Base-by-base conservation (phyloP, 2,113 vertebrate genomes). In the Leucoraja erinaceus region DNA sequence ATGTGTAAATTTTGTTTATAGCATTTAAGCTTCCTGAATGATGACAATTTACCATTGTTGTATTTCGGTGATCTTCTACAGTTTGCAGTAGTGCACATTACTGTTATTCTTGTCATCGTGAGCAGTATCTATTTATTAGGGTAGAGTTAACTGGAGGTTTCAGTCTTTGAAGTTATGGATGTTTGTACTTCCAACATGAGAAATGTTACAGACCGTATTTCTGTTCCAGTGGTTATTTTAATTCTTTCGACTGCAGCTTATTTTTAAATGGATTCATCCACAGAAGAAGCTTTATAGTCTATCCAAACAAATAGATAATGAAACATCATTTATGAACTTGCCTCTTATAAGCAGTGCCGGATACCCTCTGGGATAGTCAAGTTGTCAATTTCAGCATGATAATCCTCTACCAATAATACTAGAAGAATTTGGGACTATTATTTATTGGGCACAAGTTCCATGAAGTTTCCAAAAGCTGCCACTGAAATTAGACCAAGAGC, bases 251-350 rank as follows among this genome's bases (percentile, higher is more conserved):
- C 28, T 70, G 8, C n/a, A 70, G 63, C 38, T 90, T 90, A 68
- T 90, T 90, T 90, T 90, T 31, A 90, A 66, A 38, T 31, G 20
- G 28, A 28, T 38, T 90, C 31, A 38, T 90, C 2, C n/a, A 38
- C 31, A 68, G 68, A n/a, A 90, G 38, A 90, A 38, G 63, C 59
- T 88, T 88, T 88, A 88, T 88, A 38, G 68, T 90, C 83, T 61
- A 88, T 70, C 61, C 33, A 90, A 38, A 90, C 18, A 7, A 90
- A 66, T 70, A 20, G 2, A 68, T 70, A 33, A 63, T 31, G 56
- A n/a, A 25, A 1, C 63, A 11, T 66, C 14, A 4, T 66, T 8
- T 11, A 5, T 66, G 63, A 66, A 3, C 63, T 66, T 66, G 14
- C 8, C 63, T 66, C 63, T 0, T 66, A 7, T 66, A 14, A 66